Evolutionary conservation across 2,113 vertebrate species (phyloP).

Genomic region (Pluvialis apricaria): DNA sequence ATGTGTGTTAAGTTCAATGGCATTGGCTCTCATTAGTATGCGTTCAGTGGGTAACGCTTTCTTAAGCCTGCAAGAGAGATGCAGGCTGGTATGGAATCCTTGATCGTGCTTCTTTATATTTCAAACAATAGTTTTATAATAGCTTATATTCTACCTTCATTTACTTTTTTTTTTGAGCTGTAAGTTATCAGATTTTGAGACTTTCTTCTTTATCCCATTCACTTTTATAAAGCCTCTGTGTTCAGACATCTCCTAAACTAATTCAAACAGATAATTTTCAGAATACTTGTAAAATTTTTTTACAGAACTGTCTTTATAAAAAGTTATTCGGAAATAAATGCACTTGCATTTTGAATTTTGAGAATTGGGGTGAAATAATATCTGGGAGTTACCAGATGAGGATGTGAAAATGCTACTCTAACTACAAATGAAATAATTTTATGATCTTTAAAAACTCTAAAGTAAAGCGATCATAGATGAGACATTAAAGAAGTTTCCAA

Average conservation of each 20-base stretch:
- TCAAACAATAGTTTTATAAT: neutral
- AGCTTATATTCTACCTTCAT: neutral
- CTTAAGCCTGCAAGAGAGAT: neutral
- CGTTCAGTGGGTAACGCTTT: neutral
- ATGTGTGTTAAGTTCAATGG: rapidly evolving
- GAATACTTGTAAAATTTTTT: neutral
- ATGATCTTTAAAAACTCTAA: neutral
- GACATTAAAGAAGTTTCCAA: neutral
- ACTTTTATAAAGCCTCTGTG: neutral
- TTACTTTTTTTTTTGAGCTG: neutral
- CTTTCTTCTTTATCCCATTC: neutral
- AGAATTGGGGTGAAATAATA: neutral
- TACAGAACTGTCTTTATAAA: neutral
- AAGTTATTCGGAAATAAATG: neutral
- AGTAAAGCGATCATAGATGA: neutral
- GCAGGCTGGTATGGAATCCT: neutral
- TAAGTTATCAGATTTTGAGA: neutral
- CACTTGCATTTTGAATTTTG: neutral
- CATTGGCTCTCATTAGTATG: neutral
- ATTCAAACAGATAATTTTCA: neutral
- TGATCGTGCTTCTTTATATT: neutral
- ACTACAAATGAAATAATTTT: neutral
- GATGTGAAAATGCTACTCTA: neutral
- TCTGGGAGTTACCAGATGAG: neutral
- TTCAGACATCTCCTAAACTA: neutral